Evolutionary conservation across 2,113 vertebrate species (phyloP).

Genomic region (Mustelus asterias): DNA sequence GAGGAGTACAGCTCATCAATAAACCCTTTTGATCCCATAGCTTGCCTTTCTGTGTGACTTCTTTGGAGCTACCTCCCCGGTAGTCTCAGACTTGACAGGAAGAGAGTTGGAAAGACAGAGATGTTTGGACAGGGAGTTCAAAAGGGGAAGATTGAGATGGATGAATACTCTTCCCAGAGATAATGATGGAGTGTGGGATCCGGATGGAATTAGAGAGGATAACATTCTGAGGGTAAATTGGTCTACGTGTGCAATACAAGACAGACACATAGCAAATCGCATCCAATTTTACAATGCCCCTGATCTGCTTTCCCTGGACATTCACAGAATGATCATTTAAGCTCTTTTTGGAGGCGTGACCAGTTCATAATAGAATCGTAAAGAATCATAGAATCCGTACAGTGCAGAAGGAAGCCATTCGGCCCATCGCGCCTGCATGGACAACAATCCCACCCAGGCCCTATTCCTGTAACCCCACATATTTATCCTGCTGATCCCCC

Average conservation of each 20-base stretch:
- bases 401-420: no score
- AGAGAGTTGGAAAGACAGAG: not conserved
- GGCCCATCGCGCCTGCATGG: no score
- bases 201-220: not conserved
- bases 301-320: not conserved
- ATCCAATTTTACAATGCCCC: not conserved
- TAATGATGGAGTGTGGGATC: not conserved
- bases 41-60: no score
- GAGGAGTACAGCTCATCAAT: no score
- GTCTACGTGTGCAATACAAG: not conserved
- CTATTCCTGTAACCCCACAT: no score
- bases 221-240: not conserved
- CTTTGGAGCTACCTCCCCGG: no score
- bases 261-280: not conserved
- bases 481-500: no score
- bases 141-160: not conserved
- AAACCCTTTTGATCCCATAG: no score
- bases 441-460: no score
- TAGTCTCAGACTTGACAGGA: no score
- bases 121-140: not conserved
- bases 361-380: not conserved
- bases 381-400: no score
- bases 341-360: not conserved
- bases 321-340: not conserved
- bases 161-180: not conserved